These are phyloP conservation scores for Sinohyriopsis cumingii DNA, from an alignment of 2,888 invertebrate species.

Conservation along the genomic window DNA sequence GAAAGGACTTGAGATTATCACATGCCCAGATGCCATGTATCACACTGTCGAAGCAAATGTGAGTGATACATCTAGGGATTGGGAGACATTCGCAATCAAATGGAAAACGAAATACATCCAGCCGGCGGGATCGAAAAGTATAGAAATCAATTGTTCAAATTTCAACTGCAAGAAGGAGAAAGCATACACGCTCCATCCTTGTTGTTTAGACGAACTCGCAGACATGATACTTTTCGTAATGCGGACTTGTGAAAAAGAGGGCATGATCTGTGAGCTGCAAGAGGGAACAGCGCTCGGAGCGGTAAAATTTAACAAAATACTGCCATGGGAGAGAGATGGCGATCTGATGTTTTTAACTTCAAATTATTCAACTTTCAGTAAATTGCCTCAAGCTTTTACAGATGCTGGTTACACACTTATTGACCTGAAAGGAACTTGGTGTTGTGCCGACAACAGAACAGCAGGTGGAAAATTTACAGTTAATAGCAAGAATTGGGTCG, in stretches of 20 bases:
- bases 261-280: conserved; percentile 58
- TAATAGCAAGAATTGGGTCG: conserved; percentile 39
- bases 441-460: conserved; percentile 40
- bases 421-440: conserved; percentile 17
- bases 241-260: conserved; percentile 43
- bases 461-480: conserved; percentile 50
- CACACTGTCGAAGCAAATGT: conserved; percentile 14
- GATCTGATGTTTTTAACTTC: conserved; percentile 52
- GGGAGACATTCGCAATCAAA: conserved; percentile 23
- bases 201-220: conserved; percentile 54
- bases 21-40: conserved; percentile 68
- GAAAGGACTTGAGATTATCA: conserved; percentile 34
- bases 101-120: conserved; percentile 29
- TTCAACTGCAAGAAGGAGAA: conserved; percentile 2
- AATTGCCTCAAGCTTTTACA: conserved; percentile 21
- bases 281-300: conserved; percentile 66
- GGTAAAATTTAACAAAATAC: conserved; percentile 63
- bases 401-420: conserved; percentile 25
- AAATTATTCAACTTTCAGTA: conserved; percentile 45
- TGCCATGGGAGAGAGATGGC: conserved; percentile 69
- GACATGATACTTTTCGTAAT: conserved; percentile 43
- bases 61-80: conserved; percentile 5
- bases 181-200: conserved; percentile 47
- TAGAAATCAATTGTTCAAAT: not conserved
- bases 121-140: not conserved